These are phyloP conservation scores for Catostomus latipinnis DNA, from an alignment of 2,797 vertebrate species.

Conservation along the genomic window DNA sequence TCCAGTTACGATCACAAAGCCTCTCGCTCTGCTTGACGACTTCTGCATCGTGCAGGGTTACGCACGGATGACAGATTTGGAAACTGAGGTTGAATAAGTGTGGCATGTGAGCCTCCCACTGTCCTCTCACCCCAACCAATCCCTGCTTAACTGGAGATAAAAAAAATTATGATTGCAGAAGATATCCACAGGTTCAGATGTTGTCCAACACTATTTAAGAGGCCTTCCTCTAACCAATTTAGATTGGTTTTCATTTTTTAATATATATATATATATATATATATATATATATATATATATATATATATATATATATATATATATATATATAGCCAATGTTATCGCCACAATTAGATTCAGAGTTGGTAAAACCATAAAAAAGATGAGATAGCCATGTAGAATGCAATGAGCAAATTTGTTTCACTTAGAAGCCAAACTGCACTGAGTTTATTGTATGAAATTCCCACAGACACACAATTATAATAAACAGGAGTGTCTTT, in stretches of 20 bases:
- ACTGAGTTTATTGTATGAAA: too few species aligned
- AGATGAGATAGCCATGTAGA: too few species aligned
- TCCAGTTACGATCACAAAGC: constrained; percentile 20
- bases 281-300: too few species aligned
- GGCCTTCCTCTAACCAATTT: neutral
- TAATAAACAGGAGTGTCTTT: too few species aligned
- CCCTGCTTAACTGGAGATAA: constrained; percentile 18
- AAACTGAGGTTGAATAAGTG: constrained; percentile 13
- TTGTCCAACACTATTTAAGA: neutral
- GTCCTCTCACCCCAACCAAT: neutral
- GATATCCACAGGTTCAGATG: neutral
- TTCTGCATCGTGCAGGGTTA: constrained; percentile 18
- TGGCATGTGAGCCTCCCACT: constrained; percentile 26
- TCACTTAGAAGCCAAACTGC: too few species aligned
- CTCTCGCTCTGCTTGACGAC: constrained; percentile 31
- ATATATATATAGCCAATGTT: neutral
- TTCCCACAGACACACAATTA: too few species aligned
- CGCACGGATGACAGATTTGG: constrained; percentile 12
- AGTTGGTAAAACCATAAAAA: too few species aligned
- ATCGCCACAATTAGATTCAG: neutral
- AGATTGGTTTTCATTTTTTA: neutral
- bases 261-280: too few species aligned
- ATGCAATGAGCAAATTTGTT: too few species aligned
- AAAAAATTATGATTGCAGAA: neutral
- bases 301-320: too few species aligned